Percentiles rank a stretch among this genome's conserved stretches.
phyloP scores from a whole-genome alignment of 2,888 invertebrate species.

The Patella depressa region DNA sequence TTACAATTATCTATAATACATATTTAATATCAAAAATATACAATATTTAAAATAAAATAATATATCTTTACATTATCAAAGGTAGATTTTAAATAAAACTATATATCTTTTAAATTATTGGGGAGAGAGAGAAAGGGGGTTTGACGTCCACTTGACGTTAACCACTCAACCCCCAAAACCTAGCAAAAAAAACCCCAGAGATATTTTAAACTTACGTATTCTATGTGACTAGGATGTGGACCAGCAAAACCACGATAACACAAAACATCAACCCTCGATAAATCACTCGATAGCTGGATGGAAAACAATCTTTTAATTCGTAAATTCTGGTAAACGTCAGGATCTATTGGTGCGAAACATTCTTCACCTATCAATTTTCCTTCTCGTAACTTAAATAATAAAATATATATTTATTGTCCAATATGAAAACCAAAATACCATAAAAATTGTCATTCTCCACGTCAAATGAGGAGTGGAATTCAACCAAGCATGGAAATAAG shows the following conservation, averaged over 20 bases:
- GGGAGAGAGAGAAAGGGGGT: too few species aligned
- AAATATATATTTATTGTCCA: constrained; percentile 5
- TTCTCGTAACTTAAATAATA: constrained; percentile 36
- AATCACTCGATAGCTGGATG: constrained; percentile 32
- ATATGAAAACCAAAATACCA: neutral
- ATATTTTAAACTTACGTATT: constrained; percentile 3
- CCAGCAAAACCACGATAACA: constrained; percentile 35
- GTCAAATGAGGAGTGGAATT: too few species aligned
- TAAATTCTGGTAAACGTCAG: constrained; percentile 39
- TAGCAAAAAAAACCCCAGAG: too few species aligned
- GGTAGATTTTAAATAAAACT: too few species aligned
- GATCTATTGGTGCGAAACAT: constrained; percentile 42
- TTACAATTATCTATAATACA: too few species aligned
- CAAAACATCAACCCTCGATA: constrained; percentile 22
- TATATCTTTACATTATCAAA: too few species aligned
- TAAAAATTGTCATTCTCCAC: neutral
- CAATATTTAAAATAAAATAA: too few species aligned
- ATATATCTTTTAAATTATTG: too few species aligned
- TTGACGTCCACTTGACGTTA: too few species aligned
- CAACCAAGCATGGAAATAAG: too few species aligned
- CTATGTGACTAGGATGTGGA: constrained; percentile 16
- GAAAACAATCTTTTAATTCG: constrained; percentile 42
- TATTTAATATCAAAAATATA: too few species aligned
- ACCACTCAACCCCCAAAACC: too few species aligned
- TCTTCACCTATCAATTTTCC: constrained; percentile 40